These are phyloP conservation scores for Bergia puertoricense DNA, from an alignment of 92 coral and sea anemone genomes.

Conservation along the genomic window DNA sequence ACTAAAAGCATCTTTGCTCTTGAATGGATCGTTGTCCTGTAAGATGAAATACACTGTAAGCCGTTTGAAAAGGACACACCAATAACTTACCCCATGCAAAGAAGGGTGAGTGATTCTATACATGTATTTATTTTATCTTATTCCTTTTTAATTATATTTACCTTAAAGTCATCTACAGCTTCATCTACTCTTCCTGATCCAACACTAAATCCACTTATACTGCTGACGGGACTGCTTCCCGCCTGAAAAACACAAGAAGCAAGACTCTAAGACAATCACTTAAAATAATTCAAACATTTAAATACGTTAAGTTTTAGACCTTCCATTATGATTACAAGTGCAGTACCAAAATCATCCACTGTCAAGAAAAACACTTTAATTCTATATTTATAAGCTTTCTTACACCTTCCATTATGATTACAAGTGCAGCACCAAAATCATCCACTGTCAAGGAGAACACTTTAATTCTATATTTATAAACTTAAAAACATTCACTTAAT, in stretches of 20 bases:
- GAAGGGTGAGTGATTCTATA: not conserved
- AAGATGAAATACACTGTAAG: conserved; percentile 18
- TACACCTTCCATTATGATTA: too few relatives aligned
- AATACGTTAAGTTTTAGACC: too few relatives aligned
- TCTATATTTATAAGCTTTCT: too few relatives aligned
- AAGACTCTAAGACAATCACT: too few relatives aligned
- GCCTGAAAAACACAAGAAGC: conserved; percentile 68
- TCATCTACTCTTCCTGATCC: conserved; percentile 99
- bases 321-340: too few relatives aligned
- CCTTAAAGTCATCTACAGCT: conserved; percentile 99
- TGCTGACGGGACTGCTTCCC: conserved; percentile 99
- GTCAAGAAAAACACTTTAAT: too few relatives aligned
- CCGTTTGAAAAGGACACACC: not conserved
- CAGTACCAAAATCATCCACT: too few relatives aligned
- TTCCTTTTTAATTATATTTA: conserved; percentile 17
- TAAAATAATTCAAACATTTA: not conserved
- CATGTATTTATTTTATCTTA: not conserved
- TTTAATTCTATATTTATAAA: too few relatives aligned
- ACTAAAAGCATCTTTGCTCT: conserved; percentile 90
- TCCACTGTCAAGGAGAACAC: too few relatives aligned
- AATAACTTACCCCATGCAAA: too few relatives aligned
- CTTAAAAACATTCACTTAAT: too few relatives aligned
- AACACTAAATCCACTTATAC: conserved; percentile 99
- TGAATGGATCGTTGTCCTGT: conserved; percentile 96
- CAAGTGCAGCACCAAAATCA: too few relatives aligned